Conservation (phyloP, 2,113 vertebrate genomes). For the Zosterops hypoxanthus region DNA sequence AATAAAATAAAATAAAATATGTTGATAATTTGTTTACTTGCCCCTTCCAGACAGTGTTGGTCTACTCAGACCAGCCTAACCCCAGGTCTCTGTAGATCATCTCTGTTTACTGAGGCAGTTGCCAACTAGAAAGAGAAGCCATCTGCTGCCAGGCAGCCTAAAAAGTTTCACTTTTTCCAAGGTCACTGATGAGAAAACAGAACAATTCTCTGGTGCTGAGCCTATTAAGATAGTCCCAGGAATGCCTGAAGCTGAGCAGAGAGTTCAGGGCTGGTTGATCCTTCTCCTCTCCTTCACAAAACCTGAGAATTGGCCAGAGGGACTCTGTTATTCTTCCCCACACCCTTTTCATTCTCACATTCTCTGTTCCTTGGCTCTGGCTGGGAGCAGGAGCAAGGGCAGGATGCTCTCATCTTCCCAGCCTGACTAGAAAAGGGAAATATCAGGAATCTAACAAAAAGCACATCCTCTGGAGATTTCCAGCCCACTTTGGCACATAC, state of each 20-base stretch:
- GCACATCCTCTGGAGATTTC: background rate
- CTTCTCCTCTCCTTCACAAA: background rate
- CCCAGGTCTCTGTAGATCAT: background rate
- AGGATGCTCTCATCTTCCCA: background rate
- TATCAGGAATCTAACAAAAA: background rate
- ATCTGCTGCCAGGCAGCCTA: background rate
- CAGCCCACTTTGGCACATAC: background rate
- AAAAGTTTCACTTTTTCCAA: background rate
- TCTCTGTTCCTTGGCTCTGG: background rate
- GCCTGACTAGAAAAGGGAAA: slow-evolving; percentile 1
- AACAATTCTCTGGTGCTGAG: background rate
- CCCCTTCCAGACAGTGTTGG: background rate
- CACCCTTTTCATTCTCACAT: background rate
- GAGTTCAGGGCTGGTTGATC: background rate
- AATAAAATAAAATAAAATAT: too few relatives aligned
- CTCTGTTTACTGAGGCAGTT: background rate
- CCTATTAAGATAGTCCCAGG: background rate
- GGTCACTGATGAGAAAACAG: background rate
- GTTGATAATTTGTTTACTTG: background rate
- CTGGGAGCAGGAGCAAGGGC: background rate
- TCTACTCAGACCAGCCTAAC: background rate
- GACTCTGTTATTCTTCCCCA: background rate
- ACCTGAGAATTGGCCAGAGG: background rate
- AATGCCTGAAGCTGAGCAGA: background rate
- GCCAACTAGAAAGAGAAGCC: background rate